These are phyloP conservation scores for Dendrolimus pini DNA, from an alignment of 2,888 invertebrate genomes.

Conservation along the genomic window DNA sequence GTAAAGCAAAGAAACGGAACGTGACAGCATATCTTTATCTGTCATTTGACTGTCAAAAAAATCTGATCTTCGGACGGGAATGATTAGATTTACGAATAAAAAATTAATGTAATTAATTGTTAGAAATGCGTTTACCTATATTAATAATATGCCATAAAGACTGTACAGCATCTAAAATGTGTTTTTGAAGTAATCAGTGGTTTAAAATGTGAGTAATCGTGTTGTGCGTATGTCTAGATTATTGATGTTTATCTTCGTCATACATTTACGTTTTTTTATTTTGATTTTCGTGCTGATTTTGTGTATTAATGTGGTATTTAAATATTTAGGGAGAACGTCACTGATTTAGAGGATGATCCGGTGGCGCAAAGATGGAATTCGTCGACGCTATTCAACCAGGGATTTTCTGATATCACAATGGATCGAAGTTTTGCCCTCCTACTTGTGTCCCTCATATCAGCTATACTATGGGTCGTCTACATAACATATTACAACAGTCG, in stretches of 20 bases:
- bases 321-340: constrained; percentile 53
- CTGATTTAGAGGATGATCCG: constrained; percentile 42
- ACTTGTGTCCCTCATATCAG: constrained; percentile 87
- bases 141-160: constrained; percentile 22
- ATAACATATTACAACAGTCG: constrained; percentile 96
- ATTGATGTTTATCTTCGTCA: constrained; percentile 34
- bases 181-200: constrained; percentile 20
- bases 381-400: constrained; percentile 56
- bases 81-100: not conserved
- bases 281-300: constrained; percentile 17
- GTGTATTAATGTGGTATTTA: constrained; percentile 21
- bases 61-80: not conserved
- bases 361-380: constrained; percentile 76
- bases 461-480: constrained; percentile 94
- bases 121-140: constrained; percentile 28
- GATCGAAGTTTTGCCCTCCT: constrained; percentile 86
- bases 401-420: constrained; percentile 80
- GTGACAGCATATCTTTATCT: no score
- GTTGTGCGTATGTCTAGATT: constrained; percentile 32
- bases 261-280: constrained; percentile 21
- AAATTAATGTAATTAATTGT: not conserved
- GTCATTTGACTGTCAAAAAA: no score
- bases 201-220: constrained; percentile 48
- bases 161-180: constrained; percentile 48
- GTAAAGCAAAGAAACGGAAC: no score